phyloP scores from a whole-genome alignment of 2,113 vertebrate genomes.

The Corvus hawaiiensis region DNA sequence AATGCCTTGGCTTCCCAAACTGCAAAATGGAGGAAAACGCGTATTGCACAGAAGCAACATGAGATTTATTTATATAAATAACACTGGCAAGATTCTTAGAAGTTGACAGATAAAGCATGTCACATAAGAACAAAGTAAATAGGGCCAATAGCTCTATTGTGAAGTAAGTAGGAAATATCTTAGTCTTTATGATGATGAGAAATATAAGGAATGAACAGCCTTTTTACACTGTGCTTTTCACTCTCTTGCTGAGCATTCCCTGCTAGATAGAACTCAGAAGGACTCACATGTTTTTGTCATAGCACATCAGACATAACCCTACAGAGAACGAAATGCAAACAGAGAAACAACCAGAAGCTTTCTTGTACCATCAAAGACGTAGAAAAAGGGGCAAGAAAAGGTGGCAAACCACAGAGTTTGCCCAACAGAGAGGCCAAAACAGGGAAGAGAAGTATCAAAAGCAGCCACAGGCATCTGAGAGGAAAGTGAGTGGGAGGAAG shows the following conservation, averaged over 20 bases:
- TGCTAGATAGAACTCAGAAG: background rate
- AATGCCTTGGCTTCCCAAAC: background rate
- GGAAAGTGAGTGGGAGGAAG: constrained; percentile 35
- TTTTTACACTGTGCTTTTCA: background rate
- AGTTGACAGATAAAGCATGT: background rate
- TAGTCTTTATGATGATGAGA: background rate
- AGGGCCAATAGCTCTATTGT: background rate
- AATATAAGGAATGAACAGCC: background rate
- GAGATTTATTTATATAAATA: background rate
- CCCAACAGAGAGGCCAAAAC: constrained; percentile 12
- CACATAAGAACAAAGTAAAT: background rate
- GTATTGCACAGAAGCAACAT: background rate
- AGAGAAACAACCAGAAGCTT: constrained; percentile 17
- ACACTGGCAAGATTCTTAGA: background rate
- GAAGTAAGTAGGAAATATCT: background rate
- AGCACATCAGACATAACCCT: background rate
- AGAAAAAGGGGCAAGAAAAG: constrained; percentile 14
- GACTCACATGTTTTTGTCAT: background rate
- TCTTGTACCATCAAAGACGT: constrained; percentile 27
- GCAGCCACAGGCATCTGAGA: constrained; percentile 24
- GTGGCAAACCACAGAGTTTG: constrained; percentile 20
- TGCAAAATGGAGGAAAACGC: background rate
- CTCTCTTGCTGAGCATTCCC: background rate
- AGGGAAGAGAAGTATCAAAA: constrained; percentile 21
- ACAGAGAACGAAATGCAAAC: background rate